Percentiles rank a stretch among this genome's conserved stretches.
phyloP scores from a whole-genome alignment of 1,140 invertebrate species.

The Maniola jurtina region DNA sequence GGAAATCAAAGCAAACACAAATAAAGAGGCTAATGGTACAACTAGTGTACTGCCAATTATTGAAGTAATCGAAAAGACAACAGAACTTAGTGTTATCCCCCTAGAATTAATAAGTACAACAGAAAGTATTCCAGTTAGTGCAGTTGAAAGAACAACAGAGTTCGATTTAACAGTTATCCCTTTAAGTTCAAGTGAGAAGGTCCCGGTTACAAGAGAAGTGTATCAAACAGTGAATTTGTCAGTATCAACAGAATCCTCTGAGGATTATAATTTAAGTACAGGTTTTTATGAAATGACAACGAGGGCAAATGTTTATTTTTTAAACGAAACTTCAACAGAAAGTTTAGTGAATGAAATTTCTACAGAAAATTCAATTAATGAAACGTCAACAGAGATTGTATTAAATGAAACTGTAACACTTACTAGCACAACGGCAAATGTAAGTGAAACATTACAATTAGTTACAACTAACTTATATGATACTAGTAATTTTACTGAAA shows the following conservation, averaged over 20 bases:
- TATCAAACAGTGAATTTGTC: slow-evolving; percentile 56
- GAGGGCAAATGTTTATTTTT: slow-evolving; percentile 23
- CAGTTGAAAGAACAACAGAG: slow-evolving; percentile 58
- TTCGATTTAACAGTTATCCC: slow-evolving; percentile 67
- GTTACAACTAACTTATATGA: not conserved
- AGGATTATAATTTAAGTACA: slow-evolving; percentile 46
- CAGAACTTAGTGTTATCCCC: slow-evolving; percentile 64
- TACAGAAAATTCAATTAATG: not conserved
- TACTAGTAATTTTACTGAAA: not conserved
- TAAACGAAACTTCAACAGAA: slow-evolving; percentile 26
- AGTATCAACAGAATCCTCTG: slow-evolving; percentile 51
- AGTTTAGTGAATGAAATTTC: slow-evolving; percentile 17
- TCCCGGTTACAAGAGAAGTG: slow-evolving; percentile 42
- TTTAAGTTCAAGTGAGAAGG: slow-evolving; percentile 52
- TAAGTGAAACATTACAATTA: slow-evolving; percentile 3
- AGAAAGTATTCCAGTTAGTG: slow-evolving; percentile 44
- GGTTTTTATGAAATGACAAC: slow-evolving; percentile 40
- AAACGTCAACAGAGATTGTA: not conserved
- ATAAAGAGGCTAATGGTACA: slow-evolving; percentile 18
- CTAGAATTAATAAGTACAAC: slow-evolving; percentile 67
- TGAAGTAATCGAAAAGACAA: slow-evolving; percentile 31
- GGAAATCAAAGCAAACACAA: slow-evolving; percentile 29
- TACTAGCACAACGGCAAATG: slow-evolving; percentile 2
- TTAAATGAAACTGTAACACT: not conserved
- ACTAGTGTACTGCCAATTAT: slow-evolving; percentile 10